Evolutionary conservation across 2,888 invertebrate species (phyloP).

Genomic region (Orthosia cruda): DNA sequence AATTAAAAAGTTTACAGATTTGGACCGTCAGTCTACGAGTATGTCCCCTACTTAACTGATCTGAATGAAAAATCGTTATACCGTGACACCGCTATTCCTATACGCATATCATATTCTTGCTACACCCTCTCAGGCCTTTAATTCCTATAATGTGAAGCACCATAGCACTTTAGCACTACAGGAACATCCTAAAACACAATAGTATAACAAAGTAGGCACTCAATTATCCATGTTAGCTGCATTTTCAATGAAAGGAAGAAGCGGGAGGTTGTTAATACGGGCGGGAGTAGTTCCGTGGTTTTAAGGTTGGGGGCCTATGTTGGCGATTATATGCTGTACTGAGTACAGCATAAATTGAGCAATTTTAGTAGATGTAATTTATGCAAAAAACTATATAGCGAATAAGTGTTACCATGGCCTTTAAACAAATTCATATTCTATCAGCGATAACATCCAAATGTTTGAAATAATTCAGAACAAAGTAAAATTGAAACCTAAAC

Average conservation of each 20-base stretch:
- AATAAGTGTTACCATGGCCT: no score
- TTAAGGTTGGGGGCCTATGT: slow-evolving; percentile 25
- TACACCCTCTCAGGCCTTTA: neutral
- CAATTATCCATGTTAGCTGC: slow-evolving; percentile 58
- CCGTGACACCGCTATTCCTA: neutral
- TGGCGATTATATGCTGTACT: neutral
- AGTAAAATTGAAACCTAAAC: no score
- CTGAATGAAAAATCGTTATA: neutral
- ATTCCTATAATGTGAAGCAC: slow-evolving; percentile 8
- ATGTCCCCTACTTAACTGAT: neutral
- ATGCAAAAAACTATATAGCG: no score
- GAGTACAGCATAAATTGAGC: neutral
- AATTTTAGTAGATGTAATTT: no score
- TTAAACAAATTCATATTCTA: no score
- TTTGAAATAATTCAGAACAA: no score
- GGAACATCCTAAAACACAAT: slow-evolving; percentile 1
- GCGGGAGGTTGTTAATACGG: slow-evolving; percentile 48
- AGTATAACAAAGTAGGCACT: slow-evolving; percentile 27
- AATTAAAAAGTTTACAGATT: no score
- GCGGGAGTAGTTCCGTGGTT: slow-evolving; percentile 37
- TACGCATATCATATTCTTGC: neutral
- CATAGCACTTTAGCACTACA: neutral
- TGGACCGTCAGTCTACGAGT: no score
- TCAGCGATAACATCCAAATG: no score
- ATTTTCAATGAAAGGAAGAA: slow-evolving; percentile 69